These are phyloP conservation scores for Hydrotaea diabolus DNA, from an alignment of 2,888 invertebrate genomes.

Conservation along the genomic window DNA sequence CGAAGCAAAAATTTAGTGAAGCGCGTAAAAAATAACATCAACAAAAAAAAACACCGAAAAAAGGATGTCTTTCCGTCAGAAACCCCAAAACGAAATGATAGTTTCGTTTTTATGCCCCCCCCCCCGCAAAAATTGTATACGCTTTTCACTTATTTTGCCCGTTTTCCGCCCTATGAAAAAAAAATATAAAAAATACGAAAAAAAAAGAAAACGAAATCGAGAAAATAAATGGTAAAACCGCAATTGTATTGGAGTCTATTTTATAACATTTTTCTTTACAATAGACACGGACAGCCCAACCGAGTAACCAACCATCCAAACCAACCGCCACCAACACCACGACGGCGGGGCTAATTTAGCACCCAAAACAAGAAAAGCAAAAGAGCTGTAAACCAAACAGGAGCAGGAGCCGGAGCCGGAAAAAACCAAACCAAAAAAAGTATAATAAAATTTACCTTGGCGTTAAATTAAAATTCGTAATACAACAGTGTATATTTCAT, in stretches of 20 bases:
- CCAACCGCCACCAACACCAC: slow-evolving; percentile 6
- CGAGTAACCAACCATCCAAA: background rate
- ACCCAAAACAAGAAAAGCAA: slow-evolving; percentile 15
- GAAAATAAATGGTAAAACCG: slow-evolving; percentile 61
- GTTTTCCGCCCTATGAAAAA: background rate
- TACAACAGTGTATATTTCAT: slow-evolving; percentile 52
- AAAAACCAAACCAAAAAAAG: too few relatives aligned
- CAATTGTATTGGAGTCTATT: slow-evolving; percentile 62
- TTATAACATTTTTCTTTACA: slow-evolving; percentile 52
- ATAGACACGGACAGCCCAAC: slow-evolving; percentile 21
- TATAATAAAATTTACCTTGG: slow-evolving; percentile 65
- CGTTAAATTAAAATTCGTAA: slow-evolving; percentile 68
- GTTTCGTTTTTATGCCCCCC: background rate
- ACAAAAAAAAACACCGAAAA: slow-evolving; percentile 48
- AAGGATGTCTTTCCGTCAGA: slow-evolving; percentile 51
- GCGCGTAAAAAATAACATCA: slow-evolving; percentile 53
- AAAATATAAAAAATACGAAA: background rate
- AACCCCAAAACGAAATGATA: slow-evolving; percentile 56
- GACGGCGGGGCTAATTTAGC: slow-evolving; percentile 57
- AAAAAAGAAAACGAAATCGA: slow-evolving; percentile 7
- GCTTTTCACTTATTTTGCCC: background rate
- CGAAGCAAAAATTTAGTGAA: slow-evolving; percentile 67
- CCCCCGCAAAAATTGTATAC: background rate
- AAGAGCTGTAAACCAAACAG: background rate
- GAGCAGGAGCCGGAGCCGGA: too few relatives aligned